A percentile compares a stretch with the other conserved stretches of the same genome.
phyloP scores from a whole-genome alignment of 1,140 invertebrate species.

The Drosophila trapezifrons region DNA sequence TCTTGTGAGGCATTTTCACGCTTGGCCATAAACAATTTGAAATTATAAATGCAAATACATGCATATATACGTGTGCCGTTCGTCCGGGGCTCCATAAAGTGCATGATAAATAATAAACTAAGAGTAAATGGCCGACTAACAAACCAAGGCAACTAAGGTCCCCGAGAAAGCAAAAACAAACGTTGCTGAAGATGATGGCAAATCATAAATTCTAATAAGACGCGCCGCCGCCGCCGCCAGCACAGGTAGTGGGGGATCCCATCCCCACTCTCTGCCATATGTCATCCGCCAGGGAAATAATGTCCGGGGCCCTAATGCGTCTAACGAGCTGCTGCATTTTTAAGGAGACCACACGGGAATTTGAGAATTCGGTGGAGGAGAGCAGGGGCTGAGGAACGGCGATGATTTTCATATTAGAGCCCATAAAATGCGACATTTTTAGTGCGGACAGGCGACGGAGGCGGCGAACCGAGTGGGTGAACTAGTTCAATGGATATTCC shows the following conservation, averaged over 20 bases:
- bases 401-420: constrained; percentile 49
- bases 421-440: constrained; percentile 51
- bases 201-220: constrained; percentile 65
- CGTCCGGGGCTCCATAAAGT: constrained; percentile 45
- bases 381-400: background rate
- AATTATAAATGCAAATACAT: constrained; percentile 60
- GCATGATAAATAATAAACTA: constrained; percentile 59
- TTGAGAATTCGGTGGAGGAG: background rate
- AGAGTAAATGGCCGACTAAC: constrained; percentile 39
- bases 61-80: constrained; percentile 36
- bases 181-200: constrained; percentile 38
- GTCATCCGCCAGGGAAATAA: constrained; percentile 39
- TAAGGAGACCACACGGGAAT: constrained; percentile 8
- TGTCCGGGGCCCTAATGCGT: constrained; percentile 43
- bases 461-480: constrained; percentile 8
- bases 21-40: constrained; percentile 54
- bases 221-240: constrained; percentile 32
- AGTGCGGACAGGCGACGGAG: constrained; percentile 1
- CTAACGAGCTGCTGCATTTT: constrained; percentile 58
- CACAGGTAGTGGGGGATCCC: constrained; percentile 33
- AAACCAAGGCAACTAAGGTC: constrained; percentile 15
- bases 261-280: constrained; percentile 32
- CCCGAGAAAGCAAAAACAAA: constrained; percentile 32
- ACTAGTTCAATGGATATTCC: constrained; percentile 6
- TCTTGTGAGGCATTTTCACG: constrained; percentile 57